Conservation (phyloP, 2,113 vertebrate genomes). For the Calidris pygmaea region DNA sequence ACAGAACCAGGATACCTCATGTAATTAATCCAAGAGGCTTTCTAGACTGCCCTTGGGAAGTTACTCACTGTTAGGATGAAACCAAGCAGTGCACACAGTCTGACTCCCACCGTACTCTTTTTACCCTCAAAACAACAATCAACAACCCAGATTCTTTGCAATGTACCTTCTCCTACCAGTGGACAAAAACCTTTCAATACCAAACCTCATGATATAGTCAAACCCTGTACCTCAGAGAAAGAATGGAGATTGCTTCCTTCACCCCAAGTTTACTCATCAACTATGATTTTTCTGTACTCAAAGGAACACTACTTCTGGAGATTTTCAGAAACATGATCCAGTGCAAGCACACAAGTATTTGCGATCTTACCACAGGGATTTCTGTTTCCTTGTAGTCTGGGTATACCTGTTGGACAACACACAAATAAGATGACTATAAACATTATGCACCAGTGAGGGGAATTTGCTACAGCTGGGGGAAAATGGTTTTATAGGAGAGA, state of each 20-base stretch:
- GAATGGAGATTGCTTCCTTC: neutral
- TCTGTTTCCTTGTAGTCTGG: conserved; percentile 42
- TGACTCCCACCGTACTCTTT: neutral
- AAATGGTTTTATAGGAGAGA: neutral
- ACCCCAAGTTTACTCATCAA: neutral
- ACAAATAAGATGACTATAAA: neutral
- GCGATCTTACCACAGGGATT: conserved; percentile 37
- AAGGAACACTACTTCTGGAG: neutral
- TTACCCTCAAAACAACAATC: neutral
- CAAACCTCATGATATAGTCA: neutral
- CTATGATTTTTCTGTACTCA: neutral
- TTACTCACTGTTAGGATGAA: neutral
- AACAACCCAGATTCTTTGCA: neutral
- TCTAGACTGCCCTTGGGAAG: neutral
- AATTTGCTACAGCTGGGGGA: neutral
- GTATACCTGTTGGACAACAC: conserved; percentile 42
- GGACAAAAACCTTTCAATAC: neutral
- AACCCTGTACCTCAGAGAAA: neutral
- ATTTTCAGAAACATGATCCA: neutral
- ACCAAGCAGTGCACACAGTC: neutral
- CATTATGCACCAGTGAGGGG: neutral
- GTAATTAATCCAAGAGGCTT: neutral
- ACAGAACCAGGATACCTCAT: neutral
- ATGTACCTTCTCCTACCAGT: neutral
- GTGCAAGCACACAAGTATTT: neutral